A percentile compares a stretch with the other conserved stretches of the same genome.
Conservation (phyloP, 2,113 vertebrate genomes). For the Rhineura floridana region DNA sequence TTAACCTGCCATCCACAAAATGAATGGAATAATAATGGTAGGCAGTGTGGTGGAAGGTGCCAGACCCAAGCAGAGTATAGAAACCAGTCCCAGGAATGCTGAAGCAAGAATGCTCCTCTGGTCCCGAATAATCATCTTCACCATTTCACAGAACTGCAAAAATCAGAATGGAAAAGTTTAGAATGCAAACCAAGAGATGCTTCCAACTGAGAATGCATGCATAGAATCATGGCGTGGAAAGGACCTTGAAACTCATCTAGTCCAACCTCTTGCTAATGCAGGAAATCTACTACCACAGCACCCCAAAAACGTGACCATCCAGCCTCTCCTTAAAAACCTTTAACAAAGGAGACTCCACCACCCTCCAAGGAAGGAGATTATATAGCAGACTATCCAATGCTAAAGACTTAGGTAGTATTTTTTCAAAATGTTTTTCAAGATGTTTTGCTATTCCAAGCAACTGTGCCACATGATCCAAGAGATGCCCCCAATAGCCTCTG, state of each 20-base stretch:
- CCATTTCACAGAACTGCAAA: conserved; percentile 85
- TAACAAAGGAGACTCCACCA: background rate
- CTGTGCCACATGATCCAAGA: background rate
- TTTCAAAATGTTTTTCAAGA: background rate
- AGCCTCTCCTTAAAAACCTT: background rate
- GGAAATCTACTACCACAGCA: too few relatives aligned
- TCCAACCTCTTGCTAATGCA: too few relatives aligned
- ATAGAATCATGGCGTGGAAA: too few relatives aligned
- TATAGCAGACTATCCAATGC: background rate
- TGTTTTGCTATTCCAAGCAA: background rate
- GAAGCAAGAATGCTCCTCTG: conserved; percentile 86
- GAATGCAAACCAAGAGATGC: background rate
- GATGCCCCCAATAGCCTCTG: background rate
- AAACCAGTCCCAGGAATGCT: conserved; percentile 80
- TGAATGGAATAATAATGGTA: conserved; percentile 87
- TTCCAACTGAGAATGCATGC: background rate
- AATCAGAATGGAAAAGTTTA: conserved; percentile 8
- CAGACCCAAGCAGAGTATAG: conserved; percentile 83
- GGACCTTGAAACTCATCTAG: too few relatives aligned
- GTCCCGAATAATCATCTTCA: conserved; percentile 92
- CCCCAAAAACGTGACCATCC: too few relatives aligned
- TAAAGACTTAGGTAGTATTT: background rate
- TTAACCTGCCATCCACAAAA: conserved; percentile 93
- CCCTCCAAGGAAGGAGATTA: background rate
- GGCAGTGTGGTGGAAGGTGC: conserved; percentile 85